These are phyloP conservation scores for Neodiprion pinetum DNA, from an alignment of 1,140 invertebrate species.

Conservation along the genomic window DNA sequence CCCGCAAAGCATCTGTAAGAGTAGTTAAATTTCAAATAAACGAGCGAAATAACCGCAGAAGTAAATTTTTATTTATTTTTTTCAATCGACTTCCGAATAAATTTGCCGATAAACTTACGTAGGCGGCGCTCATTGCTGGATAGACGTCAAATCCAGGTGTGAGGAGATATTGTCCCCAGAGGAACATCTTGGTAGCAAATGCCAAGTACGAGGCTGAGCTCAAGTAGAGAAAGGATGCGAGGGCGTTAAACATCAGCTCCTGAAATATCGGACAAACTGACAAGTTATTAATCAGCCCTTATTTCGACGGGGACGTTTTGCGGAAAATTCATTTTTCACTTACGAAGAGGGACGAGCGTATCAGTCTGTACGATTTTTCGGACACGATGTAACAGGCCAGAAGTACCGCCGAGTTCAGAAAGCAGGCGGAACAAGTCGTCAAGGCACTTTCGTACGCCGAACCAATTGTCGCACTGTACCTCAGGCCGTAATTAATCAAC, in stretches of 20 bases:
- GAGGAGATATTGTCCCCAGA: conserved; percentile 69
- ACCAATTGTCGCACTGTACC: conserved; percentile 71
- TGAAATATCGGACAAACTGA: conserved; percentile 54
- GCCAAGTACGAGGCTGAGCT: conserved; percentile 78
- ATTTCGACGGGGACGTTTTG: neutral
- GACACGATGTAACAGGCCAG: conserved; percentile 79
- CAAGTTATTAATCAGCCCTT: neutral
- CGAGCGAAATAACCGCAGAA: conserved; percentile 8
- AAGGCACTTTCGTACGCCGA: conserved; percentile 78
- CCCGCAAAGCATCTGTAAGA: conserved; percentile 75
- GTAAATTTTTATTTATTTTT: conserved; percentile 9
- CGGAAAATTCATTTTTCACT: conserved; percentile 50
- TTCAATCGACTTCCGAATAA: neutral
- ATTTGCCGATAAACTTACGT: conserved; percentile 68
- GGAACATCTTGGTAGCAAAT: conserved; percentile 75
- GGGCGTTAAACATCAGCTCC: conserved; percentile 80
- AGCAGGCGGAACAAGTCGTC: conserved; percentile 76
- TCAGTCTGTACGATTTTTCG: conserved; percentile 73
- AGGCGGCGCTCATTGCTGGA: conserved; percentile 83
- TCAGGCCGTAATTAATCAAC: conserved; percentile 75
- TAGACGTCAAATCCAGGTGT: conserved; percentile 73
- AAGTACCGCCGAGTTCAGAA: conserved; percentile 74
- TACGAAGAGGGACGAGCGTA: conserved; percentile 82
- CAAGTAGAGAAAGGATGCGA: conserved; percentile 78
- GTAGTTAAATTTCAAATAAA: conserved; percentile 32